Conservation (phyloP, 1,140 invertebrate genomes). For the Diabrotica virgifera region DNA sequence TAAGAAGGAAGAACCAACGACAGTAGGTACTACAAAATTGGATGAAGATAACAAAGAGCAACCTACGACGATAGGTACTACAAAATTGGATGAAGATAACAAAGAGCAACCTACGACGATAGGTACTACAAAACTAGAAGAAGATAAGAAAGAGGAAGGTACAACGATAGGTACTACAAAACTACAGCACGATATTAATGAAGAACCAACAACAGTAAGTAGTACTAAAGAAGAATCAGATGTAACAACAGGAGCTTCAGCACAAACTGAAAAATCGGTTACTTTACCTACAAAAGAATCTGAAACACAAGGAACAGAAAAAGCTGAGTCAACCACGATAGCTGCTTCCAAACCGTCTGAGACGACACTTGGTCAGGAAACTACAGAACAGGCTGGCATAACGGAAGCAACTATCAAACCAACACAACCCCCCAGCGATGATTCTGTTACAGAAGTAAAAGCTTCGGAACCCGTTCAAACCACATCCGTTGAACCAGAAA, state of each 20-base stretch:
- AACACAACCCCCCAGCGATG: no score
- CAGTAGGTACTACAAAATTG: constrained; percentile 7
- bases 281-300: constrained; percentile 13
- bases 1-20: constrained; percentile 15
- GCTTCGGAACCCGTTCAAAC: no score
- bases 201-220: constrained; percentile 4
- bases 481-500: no score
- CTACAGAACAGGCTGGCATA: no score
- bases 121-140: background rate
- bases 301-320: constrained; percentile 25
- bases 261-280: constrained; percentile 9
- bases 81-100: constrained; percentile 11
- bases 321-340: constrained; percentile 14
- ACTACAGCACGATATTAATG: constrained; percentile 3
- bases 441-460: no score
- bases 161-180: constrained; percentile 13
- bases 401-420: no score
- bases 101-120: no score
- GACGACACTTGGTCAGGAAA: no score
- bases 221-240: constrained; percentile 16
- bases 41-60: constrained; percentile 5
- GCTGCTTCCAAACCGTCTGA: background rate
- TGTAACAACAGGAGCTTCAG: constrained; percentile 8
- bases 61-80: background rate
- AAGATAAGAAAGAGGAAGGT: constrained; percentile 10